Evolutionary conservation across 2,888 invertebrate species (phyloP).

Genomic region (Lymantria monacha): DNA sequence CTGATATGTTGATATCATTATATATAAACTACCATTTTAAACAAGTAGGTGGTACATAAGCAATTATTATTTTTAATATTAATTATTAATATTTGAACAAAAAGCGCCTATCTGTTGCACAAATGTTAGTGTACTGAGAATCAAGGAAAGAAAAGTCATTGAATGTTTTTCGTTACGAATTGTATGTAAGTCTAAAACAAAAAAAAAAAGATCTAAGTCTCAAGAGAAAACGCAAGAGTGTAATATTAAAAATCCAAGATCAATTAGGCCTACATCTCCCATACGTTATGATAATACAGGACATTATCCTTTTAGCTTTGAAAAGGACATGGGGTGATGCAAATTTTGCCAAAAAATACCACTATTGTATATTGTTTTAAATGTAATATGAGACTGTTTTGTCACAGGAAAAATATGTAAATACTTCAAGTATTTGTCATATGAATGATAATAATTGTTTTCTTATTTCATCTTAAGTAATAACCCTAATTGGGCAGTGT

Average conservation of each 20-base stretch:
- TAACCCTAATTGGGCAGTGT: neutral
- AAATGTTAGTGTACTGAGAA: neutral
- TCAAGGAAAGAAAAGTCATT: slow-evolving; percentile 3
- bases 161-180: neutral
- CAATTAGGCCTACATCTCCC: neutral
- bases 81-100: slow-evolving; percentile 22
- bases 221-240: neutral
- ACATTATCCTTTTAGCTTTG: neutral
- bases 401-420: neutral
- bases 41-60: slow-evolving; percentile 30
- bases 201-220: neutral
- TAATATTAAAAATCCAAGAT: neutral
- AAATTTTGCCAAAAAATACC: neutral
- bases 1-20: slow-evolving; percentile 34
- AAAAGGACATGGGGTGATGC: neutral
- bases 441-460: neutral
- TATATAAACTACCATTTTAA: slow-evolving; percentile 31
- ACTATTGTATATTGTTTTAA: neutral
- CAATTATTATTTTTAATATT: slow-evolving; percentile 24
- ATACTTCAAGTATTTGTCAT: no score
- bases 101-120: slow-evolving; percentile 20
- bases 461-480: neutral
- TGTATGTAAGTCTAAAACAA: neutral
- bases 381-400: neutral
- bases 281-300: slow-evolving; percentile 1